Conservation (phyloP, 2,888 invertebrate genomes). For the Thyatira batis region DNA sequence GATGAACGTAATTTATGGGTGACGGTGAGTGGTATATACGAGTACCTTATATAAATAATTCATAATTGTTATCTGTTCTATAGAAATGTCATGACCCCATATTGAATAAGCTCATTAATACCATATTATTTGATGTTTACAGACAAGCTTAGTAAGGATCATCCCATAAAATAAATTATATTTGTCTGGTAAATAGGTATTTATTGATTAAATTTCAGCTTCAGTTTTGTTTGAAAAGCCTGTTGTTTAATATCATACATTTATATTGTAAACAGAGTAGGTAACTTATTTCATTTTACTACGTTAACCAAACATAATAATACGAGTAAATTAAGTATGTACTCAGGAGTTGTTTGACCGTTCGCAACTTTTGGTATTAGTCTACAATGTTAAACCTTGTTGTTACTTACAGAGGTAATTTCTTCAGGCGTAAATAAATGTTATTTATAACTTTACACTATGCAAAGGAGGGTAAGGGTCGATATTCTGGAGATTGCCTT, state of each 20-base stretch:
- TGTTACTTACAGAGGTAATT: background rate
- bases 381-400: background rate
- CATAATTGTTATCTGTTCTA: too few species aligned
- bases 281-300: constrained; percentile 15
- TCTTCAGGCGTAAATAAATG: constrained; percentile 20
- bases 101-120: too few species aligned
- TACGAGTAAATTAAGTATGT: constrained; percentile 5
- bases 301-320: constrained; percentile 3
- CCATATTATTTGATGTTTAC: too few species aligned
- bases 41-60: too few species aligned
- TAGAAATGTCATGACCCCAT: too few species aligned
- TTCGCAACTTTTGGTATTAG: background rate
- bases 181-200: background rate
- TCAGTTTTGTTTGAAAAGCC: background rate
- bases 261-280: constrained; percentile 20
- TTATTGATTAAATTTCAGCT: background rate
- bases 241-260: constrained; percentile 18
- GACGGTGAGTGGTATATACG: too few species aligned
- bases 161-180: too few species aligned
- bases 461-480: background rate
- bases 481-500: background rate
- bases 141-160: too few species aligned
- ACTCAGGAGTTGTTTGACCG: background rate
- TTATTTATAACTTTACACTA: constrained; percentile 21
- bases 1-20: too few species aligned